Percentiles rank a stretch among this genome's conserved stretches.
Conservation (phyloP, 2,113 vertebrate genomes). For the Tor tambroides region DNA sequence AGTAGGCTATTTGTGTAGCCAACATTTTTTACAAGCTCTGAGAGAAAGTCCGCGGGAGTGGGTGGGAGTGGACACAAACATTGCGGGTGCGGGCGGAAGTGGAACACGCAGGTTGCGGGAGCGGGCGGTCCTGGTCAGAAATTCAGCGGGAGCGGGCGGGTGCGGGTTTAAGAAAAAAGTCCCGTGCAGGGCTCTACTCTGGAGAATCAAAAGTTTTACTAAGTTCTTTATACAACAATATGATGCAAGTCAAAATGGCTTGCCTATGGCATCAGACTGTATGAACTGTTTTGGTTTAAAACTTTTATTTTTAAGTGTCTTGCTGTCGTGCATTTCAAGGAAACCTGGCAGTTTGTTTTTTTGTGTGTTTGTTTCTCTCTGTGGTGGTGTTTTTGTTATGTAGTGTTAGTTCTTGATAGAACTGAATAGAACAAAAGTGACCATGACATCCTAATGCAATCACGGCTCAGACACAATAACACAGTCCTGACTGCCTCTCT, state of each 20-base stretch:
- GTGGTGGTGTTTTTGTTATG: neutral
- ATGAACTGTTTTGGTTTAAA: neutral
- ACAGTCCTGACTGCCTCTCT: neutral
- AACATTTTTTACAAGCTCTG: too few species aligned
- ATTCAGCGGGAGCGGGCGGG: too few species aligned
- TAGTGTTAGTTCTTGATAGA: conserved; percentile 7
- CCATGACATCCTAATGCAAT: conserved; percentile 26
- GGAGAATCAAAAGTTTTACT: neutral
- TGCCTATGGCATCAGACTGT: neutral
- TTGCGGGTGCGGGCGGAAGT: too few species aligned
- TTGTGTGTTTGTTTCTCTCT: neutral
- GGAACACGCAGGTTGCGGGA: too few species aligned
- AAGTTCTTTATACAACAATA: neutral
- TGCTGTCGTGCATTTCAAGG: neutral
- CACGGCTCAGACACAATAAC: conserved; percentile 7
- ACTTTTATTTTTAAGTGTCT: neutral
- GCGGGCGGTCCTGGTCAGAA: too few species aligned
- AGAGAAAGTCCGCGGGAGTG: too few species aligned
- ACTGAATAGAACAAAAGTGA: neutral
- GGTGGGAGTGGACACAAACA: too few species aligned
- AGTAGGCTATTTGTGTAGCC: too few species aligned
- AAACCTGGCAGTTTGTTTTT: neutral
- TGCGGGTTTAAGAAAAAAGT: too few species aligned
- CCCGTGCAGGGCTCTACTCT: too few species aligned
- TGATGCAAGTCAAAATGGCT: neutral